Conservation (phyloP, 2,797 vertebrate genomes). For the Naso thynnoides region DNA sequence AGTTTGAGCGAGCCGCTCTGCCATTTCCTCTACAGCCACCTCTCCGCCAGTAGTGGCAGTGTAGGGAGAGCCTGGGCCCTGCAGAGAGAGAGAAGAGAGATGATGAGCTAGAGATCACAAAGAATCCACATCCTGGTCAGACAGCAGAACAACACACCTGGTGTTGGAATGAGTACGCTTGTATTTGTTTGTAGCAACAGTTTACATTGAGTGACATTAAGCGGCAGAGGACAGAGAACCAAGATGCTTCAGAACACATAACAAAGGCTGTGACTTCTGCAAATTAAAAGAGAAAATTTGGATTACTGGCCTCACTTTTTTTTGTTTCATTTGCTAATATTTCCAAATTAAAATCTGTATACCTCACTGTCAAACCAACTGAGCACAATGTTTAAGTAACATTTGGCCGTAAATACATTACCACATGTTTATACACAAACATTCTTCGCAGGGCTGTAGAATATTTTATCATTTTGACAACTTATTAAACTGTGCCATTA, state of each 20-base stretch:
- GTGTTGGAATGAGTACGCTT: too few species aligned
- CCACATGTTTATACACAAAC: too few species aligned
- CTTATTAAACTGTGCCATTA: too few species aligned
- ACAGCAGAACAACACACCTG: not conserved
- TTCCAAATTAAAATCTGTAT: not conserved
- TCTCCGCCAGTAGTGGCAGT: constrained; percentile 34
- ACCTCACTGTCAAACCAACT: not conserved
- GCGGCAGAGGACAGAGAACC: not conserved
- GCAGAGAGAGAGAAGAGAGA: not conserved
- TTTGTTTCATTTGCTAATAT: too few species aligned
- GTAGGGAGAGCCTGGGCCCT: constrained; percentile 78
- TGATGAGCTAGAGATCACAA: not conserved
- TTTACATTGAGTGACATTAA: not conserved
- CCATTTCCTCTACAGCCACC: constrained; percentile 80
- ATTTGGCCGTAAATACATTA: not conserved
- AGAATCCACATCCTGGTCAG: not conserved
- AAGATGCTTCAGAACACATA: too few species aligned
- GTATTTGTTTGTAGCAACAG: not conserved
- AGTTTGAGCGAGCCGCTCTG: constrained; percentile 87
- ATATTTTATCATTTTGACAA: too few species aligned
- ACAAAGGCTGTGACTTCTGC: not conserved
- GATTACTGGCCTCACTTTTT: too few species aligned
- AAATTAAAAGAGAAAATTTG: not conserved
- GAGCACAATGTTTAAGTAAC: not conserved
- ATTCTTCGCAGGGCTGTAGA: too few species aligned